Percentiles rank a stretch among this genome's conserved stretches.
phyloP scores from a whole-genome alignment of 2,888 invertebrate species.

The Chaetogeoica ovagalla region DNA sequence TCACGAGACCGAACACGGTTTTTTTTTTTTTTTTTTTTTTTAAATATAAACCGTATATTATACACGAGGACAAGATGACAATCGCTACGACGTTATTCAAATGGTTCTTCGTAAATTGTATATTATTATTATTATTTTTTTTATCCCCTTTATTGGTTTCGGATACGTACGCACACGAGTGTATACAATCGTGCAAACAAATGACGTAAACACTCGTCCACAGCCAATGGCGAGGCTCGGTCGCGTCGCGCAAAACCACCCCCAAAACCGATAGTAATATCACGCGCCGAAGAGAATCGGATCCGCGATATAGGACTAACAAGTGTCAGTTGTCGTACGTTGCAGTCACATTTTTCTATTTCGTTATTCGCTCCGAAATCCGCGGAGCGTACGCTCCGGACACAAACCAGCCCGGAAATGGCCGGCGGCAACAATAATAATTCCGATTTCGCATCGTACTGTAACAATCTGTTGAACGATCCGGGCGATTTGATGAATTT shows the following conservation, averaged over 20 bases:
- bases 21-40: constrained; percentile 20
- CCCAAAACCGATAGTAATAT: constrained; percentile 1
- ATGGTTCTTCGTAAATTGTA: neutral
- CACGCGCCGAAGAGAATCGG: constrained; percentile 25
- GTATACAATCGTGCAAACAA: constrained; percentile 33
- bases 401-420: constrained; percentile 12
- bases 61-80: too few relatives aligned
- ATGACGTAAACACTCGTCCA: constrained; percentile 36
- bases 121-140: neutral
- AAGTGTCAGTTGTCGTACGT: constrained; percentile 32
- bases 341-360: neutral
- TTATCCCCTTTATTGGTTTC: constrained; percentile 2
- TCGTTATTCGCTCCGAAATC: neutral
- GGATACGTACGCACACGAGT: neutral
- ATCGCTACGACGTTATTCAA: constrained; percentile 32
- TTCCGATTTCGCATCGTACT: constrained; percentile 35
- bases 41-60: constrained; percentile 42
- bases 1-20: neutral
- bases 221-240: constrained; percentile 39
- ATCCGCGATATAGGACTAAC: constrained; percentile 25
- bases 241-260: constrained; percentile 45
- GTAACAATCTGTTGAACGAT: constrained; percentile 23
- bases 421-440: constrained; percentile 5
- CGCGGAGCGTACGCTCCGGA: too few relatives aligned
- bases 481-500: constrained; percentile 31